phyloP scores from a whole-genome alignment of 2,797 vertebrate genomes.

The Leptoclinus maculatus region DNA sequence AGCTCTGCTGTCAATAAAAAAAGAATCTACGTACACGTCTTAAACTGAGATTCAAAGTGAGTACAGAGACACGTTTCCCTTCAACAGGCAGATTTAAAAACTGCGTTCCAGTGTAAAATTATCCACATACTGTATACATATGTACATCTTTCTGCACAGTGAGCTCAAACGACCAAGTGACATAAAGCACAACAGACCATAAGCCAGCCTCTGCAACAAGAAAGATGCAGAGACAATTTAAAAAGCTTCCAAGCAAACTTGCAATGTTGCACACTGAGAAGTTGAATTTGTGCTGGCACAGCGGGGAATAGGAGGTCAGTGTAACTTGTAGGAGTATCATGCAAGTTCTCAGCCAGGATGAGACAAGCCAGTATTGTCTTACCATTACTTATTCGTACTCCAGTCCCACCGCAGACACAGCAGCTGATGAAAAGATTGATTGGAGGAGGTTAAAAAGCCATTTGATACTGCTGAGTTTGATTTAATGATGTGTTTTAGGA shows the following conservation, averaged over 20 bases:
- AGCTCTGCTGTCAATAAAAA: not conserved
- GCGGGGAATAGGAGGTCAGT: slow-evolving; percentile 28
- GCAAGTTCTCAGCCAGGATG: slow-evolving; percentile 69
- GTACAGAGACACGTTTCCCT: not conserved
- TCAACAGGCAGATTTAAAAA: not conserved
- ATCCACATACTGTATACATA: not conserved
- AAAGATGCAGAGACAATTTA: slow-evolving; percentile 18
- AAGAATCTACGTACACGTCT: not conserved
- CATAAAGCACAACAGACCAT: not conserved
- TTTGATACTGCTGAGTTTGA: slow-evolving; percentile 74
- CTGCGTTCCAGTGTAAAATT: not conserved
- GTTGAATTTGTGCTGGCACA: slow-evolving; percentile 41
- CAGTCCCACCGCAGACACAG: slow-evolving; percentile 58
- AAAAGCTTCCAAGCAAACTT: slow-evolving; percentile 35
- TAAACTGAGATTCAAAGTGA: slow-evolving; percentile 1
- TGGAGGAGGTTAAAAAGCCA: slow-evolving; percentile 78
- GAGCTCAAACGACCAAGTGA: not conserved
- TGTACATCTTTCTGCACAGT: not conserved
- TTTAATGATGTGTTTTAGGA: slow-evolving; percentile 70
- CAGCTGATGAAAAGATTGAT: slow-evolving; percentile 80
- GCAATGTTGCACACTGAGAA: slow-evolving; percentile 26
- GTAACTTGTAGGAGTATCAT: slow-evolving; percentile 59
- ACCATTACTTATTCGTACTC: slow-evolving; percentile 83
- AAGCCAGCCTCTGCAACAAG: not conserved
- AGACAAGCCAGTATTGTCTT: slow-evolving; percentile 80